Evolutionary conservation across 2,888 invertebrate species (phyloP).

Genomic region (Troglohyphantes excavatus): DNA sequence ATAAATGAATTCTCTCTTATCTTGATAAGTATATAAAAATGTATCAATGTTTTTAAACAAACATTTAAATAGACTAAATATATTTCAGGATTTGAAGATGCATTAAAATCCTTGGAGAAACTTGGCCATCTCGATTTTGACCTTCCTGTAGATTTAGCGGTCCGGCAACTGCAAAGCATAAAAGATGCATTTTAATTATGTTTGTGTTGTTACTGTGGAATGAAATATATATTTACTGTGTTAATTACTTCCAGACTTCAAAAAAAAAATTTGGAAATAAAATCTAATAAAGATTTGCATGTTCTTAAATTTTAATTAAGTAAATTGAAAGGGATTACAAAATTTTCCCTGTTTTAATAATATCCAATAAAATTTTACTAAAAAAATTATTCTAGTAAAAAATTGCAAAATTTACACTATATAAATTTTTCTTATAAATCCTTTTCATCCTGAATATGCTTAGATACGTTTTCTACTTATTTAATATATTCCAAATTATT

Average conservation of each 20-base stretch:
- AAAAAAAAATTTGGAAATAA: too few species aligned
- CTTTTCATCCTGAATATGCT: too few species aligned
- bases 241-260: background rate
- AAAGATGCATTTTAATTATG: conserved; percentile 92
- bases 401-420: too few species aligned
- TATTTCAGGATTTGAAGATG: conserved; percentile 94
- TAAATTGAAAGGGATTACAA: background rate
- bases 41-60: too few species aligned
- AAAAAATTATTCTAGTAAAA: background rate
- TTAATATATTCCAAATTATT: background rate
- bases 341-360: background rate
- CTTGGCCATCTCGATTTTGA: conserved; percentile 93
- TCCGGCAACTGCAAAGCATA: conserved; percentile 98
- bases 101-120: conserved; percentile 93
- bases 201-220: background rate
- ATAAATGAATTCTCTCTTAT: too few species aligned
- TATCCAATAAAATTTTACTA: background rate
- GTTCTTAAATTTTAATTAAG: background rate
- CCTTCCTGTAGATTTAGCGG: conserved; percentile 97
- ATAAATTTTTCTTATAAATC: too few species aligned
- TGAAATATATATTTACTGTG: too few species aligned
- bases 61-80: too few species aligned
- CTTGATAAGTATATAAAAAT: too few species aligned
- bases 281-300: too few species aligned
- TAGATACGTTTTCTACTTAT: background rate